Base-by-base conservation (phyloP, 2,888 invertebrate species). In the Amblyjoppa fuscipennis region DNA sequence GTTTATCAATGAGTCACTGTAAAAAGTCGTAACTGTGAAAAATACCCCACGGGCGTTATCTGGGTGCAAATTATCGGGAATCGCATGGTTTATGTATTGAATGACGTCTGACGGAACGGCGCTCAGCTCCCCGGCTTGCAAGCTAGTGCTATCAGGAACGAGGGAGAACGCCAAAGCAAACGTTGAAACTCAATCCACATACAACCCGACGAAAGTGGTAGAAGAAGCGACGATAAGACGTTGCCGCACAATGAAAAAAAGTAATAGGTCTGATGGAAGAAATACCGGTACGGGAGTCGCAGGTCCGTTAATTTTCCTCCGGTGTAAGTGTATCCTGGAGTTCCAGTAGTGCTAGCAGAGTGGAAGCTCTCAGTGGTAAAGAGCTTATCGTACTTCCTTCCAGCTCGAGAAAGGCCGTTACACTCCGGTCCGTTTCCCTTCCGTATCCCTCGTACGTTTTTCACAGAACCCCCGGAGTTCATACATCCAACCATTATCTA, bases 231-330 rank as follows among this genome's bases (percentile, higher is more conserved):
- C 59, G 49, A 78, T 68, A 66, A 84, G 74, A 75, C 41, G 68
- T 59, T 34, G 71, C 38, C 34, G 59, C 28, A 51, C 79, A 61
- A 86, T 81, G 28, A 41, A 79, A 77, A 79, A 77, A 75, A 38
- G 64, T 76, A 41, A 77, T 75, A 71, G 51, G 51, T 51, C 31
- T 70, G 49, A 77, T 45, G 25, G 75, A 79, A 49, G 59, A 82
- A 61, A 82, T 84, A 82, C 69, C 61, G 41, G 71, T n/a, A 20
- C 9, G 31, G 31, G 69, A 38, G 84, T 68, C 75, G 59, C 66
- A 70, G 69, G 81, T 68, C 59, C 76, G 66, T 79, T 82, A 86
- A 84, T 86, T 84, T 81, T 84, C 49, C 38, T 68, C 51, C 41
- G 76, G 68, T 73, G 66, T 70, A 68, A 71, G 84, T 84, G 38